Conservation (phyloP, 1,140 invertebrate species). For the Arctopsyche grandis region DNA sequence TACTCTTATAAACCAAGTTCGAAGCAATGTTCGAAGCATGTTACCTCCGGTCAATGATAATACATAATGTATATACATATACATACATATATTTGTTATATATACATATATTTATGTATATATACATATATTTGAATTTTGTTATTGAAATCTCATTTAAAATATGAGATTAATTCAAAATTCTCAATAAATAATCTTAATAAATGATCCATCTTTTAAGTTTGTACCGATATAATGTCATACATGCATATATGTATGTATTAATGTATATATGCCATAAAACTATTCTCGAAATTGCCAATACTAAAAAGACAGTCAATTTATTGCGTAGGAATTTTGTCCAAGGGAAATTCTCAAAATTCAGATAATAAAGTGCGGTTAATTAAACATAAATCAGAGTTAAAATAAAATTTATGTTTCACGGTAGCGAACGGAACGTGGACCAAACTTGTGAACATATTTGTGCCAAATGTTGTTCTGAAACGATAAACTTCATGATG, state of each 20-base stretch:
- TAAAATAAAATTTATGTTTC: constrained; percentile 19
- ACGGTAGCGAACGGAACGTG: not conserved
- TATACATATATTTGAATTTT: too few relatives aligned
- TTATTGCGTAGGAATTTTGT: not conserved
- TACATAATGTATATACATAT: too few relatives aligned
- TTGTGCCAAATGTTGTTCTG: not conserved
- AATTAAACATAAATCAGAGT: constrained; percentile 19
- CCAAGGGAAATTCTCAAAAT: not conserved
- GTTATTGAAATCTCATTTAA: too few relatives aligned
- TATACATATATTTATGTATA: too few relatives aligned
- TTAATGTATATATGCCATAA: not conserved
- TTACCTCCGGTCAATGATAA: too few relatives aligned
- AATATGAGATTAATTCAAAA: too few relatives aligned
- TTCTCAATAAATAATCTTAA: too few relatives aligned
- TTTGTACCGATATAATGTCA: too few relatives aligned
- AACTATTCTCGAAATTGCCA: not conserved
- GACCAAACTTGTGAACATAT: constrained; percentile 9
- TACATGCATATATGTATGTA: not conserved
- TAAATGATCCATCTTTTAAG: too few relatives aligned
- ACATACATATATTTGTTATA: too few relatives aligned
- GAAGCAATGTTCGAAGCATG: too few relatives aligned
- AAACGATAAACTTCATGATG: too few relatives aligned
- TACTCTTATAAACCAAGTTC: not conserved
- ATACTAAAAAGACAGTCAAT: not conserved
- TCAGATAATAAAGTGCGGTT: constrained; percentile 13